Conservation (phyloP, 1,140 invertebrate species). For the Sitophilus oryzae region DNA sequence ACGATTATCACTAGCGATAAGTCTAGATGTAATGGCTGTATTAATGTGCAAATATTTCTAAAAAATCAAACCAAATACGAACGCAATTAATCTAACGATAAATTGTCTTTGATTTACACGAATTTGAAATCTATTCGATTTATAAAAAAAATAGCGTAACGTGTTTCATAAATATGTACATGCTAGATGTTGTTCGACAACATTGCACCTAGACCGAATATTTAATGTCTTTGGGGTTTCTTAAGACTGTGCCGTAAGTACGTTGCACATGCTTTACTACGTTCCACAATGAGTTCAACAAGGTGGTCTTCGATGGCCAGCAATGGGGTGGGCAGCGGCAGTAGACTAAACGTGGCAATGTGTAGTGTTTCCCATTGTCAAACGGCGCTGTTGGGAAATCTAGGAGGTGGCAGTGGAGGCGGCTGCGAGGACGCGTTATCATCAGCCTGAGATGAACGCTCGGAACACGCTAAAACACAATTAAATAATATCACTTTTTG, state of each 20-base stretch:
- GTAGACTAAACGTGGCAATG: slow-evolving; percentile 43
- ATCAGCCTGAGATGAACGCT: slow-evolving; percentile 37
- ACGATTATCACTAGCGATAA: slow-evolving; percentile 19
- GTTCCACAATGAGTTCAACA: slow-evolving; percentile 48
- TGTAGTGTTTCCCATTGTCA: slow-evolving; percentile 61
- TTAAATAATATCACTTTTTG: too few species aligned
- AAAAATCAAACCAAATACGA: too few species aligned
- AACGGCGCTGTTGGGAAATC: slow-evolving; percentile 61
- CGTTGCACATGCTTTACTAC: slow-evolving; percentile 48
- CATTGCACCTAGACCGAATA: not conserved
- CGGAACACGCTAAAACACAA: slow-evolving; percentile 38
- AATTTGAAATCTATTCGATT: too few species aligned
- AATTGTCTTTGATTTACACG: too few species aligned
- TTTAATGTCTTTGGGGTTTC: slow-evolving; percentile 32
- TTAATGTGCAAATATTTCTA: too few species aligned
- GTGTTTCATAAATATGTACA: too few species aligned
- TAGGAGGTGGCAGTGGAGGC: slow-evolving; percentile 59
- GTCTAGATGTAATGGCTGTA: slow-evolving; percentile 8
- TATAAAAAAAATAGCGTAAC: too few species aligned
- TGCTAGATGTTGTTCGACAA: not conserved
- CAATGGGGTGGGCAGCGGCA: slow-evolving; percentile 46
- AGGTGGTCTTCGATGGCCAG: slow-evolving; percentile 48
- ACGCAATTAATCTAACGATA: too few species aligned
- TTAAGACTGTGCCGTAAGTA: slow-evolving; percentile 48
- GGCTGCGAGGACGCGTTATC: slow-evolving; percentile 46